Evolutionary conservation across 2,113 vertebrate genomes (phyloP), one percentile per base, ranked within the genome.

Genomic region (Podocnemis expansa): DNA sequence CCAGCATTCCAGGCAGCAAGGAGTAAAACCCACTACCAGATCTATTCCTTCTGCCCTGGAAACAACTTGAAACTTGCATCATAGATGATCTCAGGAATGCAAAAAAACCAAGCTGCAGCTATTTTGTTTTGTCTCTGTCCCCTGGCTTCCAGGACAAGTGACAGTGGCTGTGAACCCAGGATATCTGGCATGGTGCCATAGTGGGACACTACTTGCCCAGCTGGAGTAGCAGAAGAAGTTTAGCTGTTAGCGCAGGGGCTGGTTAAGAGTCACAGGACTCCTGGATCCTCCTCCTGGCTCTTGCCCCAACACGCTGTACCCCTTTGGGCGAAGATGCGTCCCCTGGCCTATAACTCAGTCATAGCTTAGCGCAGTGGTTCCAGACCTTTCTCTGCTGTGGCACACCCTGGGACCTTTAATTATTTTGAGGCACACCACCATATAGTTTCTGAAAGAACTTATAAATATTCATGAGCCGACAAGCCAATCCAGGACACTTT

Each of bases 181-280:
- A 7, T 22, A 19, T 73, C 70, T 52, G 51, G 51, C 51, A 52
- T 4, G 51, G 7, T 67, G 63, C 63, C 63, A 34, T 1, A 27
- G n/a, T 41, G 21, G 8, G 38, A 24, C 7, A 4, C 5, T 38
- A 27, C 79, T 5, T 43, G 34, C 79, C 79, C 27, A 8, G 3
- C 25, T 43, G 80, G 38, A 43, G 25, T 11, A 0, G 80, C 52
- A 91, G 82, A 27, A 85, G 14, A 1, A 29, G 6, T 43, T 27
- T 25, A 43, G 52, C 13, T 1, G 3, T 45, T 51, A 12, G 5
- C 27, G 7, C 7, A 2, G 0, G 2, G 0, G 0, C 17, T n/a
- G 19, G 5, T 2, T 17, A 21, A 56, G 1, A 76, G 16, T 14
- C n/a, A 17, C 14, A 76, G 60, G 43, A 78, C 4, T 6, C 58